Base-by-base conservation (phyloP, 2,113 vertebrate genomes). In the Albula goreensis region DNA sequence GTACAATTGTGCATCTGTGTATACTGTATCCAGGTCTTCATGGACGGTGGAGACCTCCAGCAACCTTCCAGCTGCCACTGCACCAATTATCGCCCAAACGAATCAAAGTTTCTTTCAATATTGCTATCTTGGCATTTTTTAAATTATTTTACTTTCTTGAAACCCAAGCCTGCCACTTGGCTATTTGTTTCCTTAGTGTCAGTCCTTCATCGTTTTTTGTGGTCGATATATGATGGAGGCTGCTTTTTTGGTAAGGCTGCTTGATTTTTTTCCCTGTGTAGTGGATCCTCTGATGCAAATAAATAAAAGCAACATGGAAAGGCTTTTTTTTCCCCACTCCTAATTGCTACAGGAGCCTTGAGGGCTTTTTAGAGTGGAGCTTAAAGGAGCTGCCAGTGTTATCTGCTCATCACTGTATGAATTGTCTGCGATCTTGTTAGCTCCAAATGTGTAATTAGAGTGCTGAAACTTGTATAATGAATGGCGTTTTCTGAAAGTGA, bases 41-140 rank as follows among this genome's bases (percentile, higher is more conserved):
- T 90, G 89, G 89, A 81, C 53, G 86, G 48, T 88, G 57, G 80
- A 87, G 31, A 88, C 79, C 66, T 86, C 50, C 52, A 87, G 52
- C 89, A 90, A 88, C 92, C 89, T 92, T 88, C 52, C 22, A 8
- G 25, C 82, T 89, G 87, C 88, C 88, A 92, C 90, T 88, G 78
- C 57, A 87, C 86, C 90, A 92, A 92, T 91, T 92, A 91, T 81
- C 88, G 51, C 89, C 87, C 70, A 66, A 51, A 88, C 89, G 88
- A 92, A 92, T 90, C 90, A 86, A 86, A 48, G 79, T 80, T 90
- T 85, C 87, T 90, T 86, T 86, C 84, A 91, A 87, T 80, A 86
- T 82, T 81, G 85, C 56, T 85, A 86, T 74, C 85, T 90, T 81
- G 89, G 82, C 85, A 56, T 87, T 89, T 83, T 50, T n/a, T 81